These are phyloP conservation scores for Luidia sarsii DNA, from an alignment of 53 echinoderm and acorn worm genomes.

Conservation along the genomic window DNA sequence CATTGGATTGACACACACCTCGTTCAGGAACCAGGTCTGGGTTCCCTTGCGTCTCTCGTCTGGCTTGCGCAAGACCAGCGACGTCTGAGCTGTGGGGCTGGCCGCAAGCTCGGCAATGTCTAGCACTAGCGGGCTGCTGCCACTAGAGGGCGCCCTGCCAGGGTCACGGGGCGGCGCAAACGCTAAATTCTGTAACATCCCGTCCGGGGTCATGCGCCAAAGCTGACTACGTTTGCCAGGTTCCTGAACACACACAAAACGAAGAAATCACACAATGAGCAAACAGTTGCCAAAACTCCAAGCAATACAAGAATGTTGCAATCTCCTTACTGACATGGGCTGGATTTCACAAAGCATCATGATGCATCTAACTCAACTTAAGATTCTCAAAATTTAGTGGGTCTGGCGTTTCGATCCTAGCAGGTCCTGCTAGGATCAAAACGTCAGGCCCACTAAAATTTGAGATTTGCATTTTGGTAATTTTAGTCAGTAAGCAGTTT, in stretches of 20 bases:
- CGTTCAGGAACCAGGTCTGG: constrained; percentile 88
- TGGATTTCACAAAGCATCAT: neutral
- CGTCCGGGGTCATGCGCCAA: constrained; percentile 85
- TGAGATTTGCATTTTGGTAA: too few species aligned
- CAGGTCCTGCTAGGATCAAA: too few species aligned
- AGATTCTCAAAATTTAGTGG: too few species aligned
- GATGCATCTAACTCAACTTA: too few species aligned
- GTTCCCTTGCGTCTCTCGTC: constrained; percentile 74
- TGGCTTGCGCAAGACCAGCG: constrained; percentile 72
- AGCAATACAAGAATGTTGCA: neutral
- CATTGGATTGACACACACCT: too few species aligned
- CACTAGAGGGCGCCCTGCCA: constrained; percentile 21
- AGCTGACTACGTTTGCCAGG: constrained; percentile 95
- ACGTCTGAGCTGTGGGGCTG: constrained; percentile 52
- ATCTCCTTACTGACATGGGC: too few species aligned
- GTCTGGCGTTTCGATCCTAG: too few species aligned
- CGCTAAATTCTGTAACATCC: constrained; percentile 89
- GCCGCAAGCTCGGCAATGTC: constrained; percentile 67
- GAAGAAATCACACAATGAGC: neutral
- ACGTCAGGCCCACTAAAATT: too few species aligned
- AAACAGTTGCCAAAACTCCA: neutral
- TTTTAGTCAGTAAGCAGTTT: too few species aligned
- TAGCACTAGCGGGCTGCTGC: constrained; percentile 65
- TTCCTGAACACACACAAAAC: constrained; percentile 54
- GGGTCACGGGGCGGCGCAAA: constrained; percentile 84